Base-by-base conservation (phyloP, 2,797 vertebrate species). In the Leuciscus waleckii region DNA sequence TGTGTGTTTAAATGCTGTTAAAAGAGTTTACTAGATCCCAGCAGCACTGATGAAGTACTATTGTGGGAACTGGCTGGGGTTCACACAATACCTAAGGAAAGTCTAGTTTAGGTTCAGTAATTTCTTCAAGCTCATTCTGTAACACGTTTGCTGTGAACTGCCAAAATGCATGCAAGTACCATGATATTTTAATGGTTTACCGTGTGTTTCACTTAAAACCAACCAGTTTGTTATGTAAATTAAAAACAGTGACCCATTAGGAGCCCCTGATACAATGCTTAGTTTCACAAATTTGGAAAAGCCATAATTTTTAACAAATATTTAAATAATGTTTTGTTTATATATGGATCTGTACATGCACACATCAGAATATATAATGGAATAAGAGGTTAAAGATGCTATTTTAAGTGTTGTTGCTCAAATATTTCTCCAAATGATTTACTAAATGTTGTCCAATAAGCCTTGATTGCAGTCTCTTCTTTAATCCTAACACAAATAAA, bases 361-460 rank as follows among this genome's bases (percentile, higher is more conserved):
- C 16, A 32, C 39, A 17, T 82, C 19, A 61, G 11, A 61, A 73
- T 67, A 79, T 82, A 70, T 54, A 74, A 35, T 61, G 17, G 49
- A 63, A 14, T 76, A 41, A 63, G 39, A 69, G 17, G 9, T 63
- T 71, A 21, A 61, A 41, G 8, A 79, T 82, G 49, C 61, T 63
- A 63, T 82, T 82, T 82, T 74, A 82, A 82, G 39, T 63, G 68
- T 70, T 83, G 51, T 61, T 73, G 58, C 61, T 54, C 43, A 51
- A 51, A 82, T 83, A 51, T 76, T 8, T 83, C 61, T 46, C 41
- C 26, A 35, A 81, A 41, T 43, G 21, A 83, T 83, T 14, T 39
- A 76, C 32, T 74, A 82, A 74, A 76, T 39, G 41, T 67, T 76
- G 29, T 67, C 32, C 32, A 37, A 76, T 39, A 16, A 51, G 29